Percentiles rank a stretch among this genome's conserved stretches.
These are phyloP conservation scores for Saccopteryx leptura DNA, from an alignment of 2,113 vertebrate genomes.

Conservation along the genomic window DNA sequence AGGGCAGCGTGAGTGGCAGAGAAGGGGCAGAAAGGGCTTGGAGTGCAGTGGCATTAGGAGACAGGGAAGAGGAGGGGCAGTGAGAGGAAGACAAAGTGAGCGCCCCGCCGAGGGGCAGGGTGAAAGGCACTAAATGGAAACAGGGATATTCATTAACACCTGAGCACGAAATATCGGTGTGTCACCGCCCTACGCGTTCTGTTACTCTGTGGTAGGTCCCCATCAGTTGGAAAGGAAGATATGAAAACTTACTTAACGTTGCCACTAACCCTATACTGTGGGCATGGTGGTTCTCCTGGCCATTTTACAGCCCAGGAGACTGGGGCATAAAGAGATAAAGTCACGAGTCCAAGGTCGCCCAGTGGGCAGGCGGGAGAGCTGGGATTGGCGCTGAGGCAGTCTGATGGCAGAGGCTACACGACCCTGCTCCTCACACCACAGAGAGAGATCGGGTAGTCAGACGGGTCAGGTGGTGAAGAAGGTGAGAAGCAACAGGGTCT, in stretches of 20 bases:
- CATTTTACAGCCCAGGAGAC: background rate
- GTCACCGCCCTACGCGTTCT: background rate
- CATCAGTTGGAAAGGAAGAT: background rate
- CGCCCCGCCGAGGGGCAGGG: background rate
- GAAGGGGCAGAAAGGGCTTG: background rate
- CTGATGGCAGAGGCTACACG: background rate
- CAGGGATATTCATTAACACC: background rate
- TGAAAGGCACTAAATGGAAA: background rate
- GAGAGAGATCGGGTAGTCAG: background rate
- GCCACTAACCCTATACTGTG: background rate
- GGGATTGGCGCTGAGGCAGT: background rate
- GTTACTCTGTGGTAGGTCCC: background rate
- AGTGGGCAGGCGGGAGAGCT: background rate
- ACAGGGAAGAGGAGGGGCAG: accelerated
- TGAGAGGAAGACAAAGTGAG: background rate
- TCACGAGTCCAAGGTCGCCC: background rate
- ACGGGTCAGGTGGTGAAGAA: background rate
- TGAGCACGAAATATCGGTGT: background rate
- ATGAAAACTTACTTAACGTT: background rate
- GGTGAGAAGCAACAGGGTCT: background rate
- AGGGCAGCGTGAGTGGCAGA: background rate
- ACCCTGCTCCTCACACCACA: background rate
- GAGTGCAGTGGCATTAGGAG: background rate
- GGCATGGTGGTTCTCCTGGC: background rate
- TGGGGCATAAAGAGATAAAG: background rate